Conservation (phyloP, 2,113 vertebrate genomes). For the Rousettus leschenaultii region DNA sequence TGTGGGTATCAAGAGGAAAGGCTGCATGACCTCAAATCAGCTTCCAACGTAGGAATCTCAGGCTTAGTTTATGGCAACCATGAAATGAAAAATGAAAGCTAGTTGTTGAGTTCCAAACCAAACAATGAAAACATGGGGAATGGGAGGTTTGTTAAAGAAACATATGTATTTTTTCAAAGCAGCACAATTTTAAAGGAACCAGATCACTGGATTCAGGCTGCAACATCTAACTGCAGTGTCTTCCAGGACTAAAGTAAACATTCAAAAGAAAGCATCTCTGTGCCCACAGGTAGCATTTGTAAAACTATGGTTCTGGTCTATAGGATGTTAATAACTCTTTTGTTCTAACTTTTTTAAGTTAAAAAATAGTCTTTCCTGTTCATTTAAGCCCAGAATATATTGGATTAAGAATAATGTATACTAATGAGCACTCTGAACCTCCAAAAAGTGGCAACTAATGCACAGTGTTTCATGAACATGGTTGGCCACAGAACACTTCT, state of each 20-base stretch:
- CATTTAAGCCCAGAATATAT: not conserved
- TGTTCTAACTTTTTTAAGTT: not conserved
- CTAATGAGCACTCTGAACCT: not conserved
- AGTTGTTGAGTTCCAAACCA: not conserved
- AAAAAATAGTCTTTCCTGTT: not conserved
- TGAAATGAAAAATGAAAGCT: not conserved
- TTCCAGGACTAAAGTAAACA: not conserved
- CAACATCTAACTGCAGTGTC: not conserved
- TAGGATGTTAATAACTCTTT: not conserved
- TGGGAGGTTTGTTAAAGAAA: not conserved
- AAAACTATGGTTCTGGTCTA: not conserved
- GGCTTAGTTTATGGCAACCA: not conserved
- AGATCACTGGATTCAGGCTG: not conserved
- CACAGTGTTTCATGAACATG: fast-evolving
- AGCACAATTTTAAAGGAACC: not conserved
- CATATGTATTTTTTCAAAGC: not conserved
- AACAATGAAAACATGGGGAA: not conserved
- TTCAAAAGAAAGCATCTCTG: not conserved
- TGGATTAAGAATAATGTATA: not conserved
- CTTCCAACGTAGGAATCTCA: not conserved
- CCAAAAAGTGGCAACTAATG: not conserved
- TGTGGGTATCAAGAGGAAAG: not conserved
- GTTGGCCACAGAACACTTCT: not conserved
- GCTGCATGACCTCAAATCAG: not conserved
- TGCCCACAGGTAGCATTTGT: not conserved